Base-by-base conservation (phyloP, 1,140 invertebrate species). In the Micrasema longulum region DNA sequence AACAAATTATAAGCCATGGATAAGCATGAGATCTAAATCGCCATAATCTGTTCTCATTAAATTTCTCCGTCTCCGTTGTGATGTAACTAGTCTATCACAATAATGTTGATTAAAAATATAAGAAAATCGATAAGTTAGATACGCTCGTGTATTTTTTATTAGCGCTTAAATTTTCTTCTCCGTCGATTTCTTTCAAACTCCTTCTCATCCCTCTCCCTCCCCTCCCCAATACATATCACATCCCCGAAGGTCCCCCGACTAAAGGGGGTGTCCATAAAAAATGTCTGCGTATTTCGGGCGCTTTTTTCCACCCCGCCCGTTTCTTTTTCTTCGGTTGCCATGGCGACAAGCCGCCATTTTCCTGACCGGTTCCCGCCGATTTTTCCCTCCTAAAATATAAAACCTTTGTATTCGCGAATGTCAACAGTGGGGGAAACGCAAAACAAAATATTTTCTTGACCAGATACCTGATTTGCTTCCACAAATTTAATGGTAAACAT, bases 201-300 rank as follows among this genome's bases (percentile, higher is more conserved):
- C 60, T 38, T 22, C 16, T 38, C 36, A 2, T 14, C 0, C 16
- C 55, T 41, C 14, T 22, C 43, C 41, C 38, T 22, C 38, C 60
- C 41, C 41, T 20, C 4, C 38, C 60, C 22, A 5, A 43, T 38
- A 22, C 35, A 38, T 41, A 38, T 38, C 12, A 38, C 20, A 38
- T 23, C 50, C 20, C 20, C 50, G 3, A 53, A 11, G 11, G 47
- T 55, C 12, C 12, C 31, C 22, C 11, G 43, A 4, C 10, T 14
- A 6, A 20, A 26, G 26, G 23, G 26, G 60, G 45, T 9, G 18
- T 64, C 55, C 71, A 72, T 72, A 72, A 72, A 72, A 72, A 72
- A 72, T 72, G 71, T 68, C 53, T 60, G 65, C 65, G 64, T 64
- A 60, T 65, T 68, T 53, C 64, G 38, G 71, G 45, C 65, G 26